Percentiles rank a stretch among this genome's conserved stretches.
These are phyloP conservation scores for Anarsia innoxiella DNA, from an alignment of 2,888 invertebrate species.

Conservation along the genomic window DNA sequence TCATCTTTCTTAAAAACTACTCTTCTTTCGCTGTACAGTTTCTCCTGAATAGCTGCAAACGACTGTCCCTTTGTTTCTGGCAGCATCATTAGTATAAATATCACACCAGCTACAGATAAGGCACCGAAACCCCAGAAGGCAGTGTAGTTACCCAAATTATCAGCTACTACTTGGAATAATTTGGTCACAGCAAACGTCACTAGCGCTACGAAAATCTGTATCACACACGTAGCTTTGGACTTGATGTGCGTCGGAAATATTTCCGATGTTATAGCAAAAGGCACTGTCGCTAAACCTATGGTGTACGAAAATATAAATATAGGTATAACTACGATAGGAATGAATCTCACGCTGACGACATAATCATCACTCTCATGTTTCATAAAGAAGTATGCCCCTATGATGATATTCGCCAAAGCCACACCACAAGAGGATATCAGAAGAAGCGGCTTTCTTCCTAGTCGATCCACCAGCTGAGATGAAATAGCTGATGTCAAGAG, in stretches of 20 bases:
- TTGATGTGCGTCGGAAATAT: conserved; percentile 78
- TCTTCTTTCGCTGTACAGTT: conserved; percentile 52
- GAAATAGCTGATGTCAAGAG: conserved; percentile 72
- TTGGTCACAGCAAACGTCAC: conserved; percentile 77
- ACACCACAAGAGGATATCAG: conserved; percentile 75
- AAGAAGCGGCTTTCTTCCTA: conserved; percentile 77
- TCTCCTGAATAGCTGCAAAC: conserved; percentile 74
- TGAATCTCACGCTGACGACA: conserved; percentile 62
- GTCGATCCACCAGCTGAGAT: conserved; percentile 74
- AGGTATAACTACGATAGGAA: conserved; percentile 75
- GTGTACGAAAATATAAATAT: conserved; percentile 78
- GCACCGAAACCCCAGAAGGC: conserved; percentile 74
- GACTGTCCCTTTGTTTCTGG: conserved; percentile 79
- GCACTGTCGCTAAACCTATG: conserved; percentile 77
- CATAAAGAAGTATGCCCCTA: conserved; percentile 74
- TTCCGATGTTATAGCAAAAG: conserved; percentile 78
- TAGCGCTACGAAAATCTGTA: conserved; percentile 75
- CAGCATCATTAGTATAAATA: conserved; percentile 66
- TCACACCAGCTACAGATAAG: conserved; percentile 65
- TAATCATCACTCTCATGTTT: conserved; percentile 62
- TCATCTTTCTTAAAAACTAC: conserved; percentile 55
- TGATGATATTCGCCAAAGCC: conserved; percentile 65
- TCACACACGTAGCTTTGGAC: conserved; percentile 78
- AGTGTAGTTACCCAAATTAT: conserved; percentile 64
- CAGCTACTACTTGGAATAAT: conserved; percentile 71